These are phyloP conservation scores for Napeogenes inachia DNA, from an alignment of 2,888 invertebrate species.

Conservation along the genomic window DNA sequence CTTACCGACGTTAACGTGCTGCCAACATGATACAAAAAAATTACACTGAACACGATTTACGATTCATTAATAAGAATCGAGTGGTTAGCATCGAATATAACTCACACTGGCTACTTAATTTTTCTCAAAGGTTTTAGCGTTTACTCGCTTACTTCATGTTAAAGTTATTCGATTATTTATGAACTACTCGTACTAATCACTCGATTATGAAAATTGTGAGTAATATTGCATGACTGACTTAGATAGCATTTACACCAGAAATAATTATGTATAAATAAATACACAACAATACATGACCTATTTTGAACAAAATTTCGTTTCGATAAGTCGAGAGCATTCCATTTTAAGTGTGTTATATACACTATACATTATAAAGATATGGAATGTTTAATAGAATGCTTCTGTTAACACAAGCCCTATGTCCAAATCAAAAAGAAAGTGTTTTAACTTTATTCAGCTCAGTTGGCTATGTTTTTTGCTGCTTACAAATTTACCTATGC, in stretches of 20 bases:
- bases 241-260: constrained; percentile 8
- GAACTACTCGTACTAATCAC: too few relatives aligned
- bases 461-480: constrained; percentile 65
- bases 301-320: constrained; percentile 40
- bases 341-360: constrained; percentile 56
- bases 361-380: constrained; percentile 54
- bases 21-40: too few relatives aligned
- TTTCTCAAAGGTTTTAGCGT: too few relatives aligned
- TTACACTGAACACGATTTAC: too few relatives aligned
- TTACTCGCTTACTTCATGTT: too few relatives aligned
- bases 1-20: too few relatives aligned
- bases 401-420: constrained; percentile 36
- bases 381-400: constrained; percentile 41
- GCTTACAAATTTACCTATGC: constrained; percentile 64
- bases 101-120: too few relatives aligned
- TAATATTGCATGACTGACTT: constrained; percentile 6
- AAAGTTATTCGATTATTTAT: too few relatives aligned
- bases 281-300: constrained; percentile 25
- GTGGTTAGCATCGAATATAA: too few relatives aligned
- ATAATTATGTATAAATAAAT: constrained; percentile 7
- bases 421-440: constrained; percentile 45
- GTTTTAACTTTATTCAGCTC: constrained; percentile 46
- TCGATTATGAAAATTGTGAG: not conserved
- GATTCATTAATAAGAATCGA: too few relatives aligned
- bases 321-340: constrained; percentile 65